Evolutionary conservation across 2,797 vertebrate species (phyloP), one percentile per base, ranked within the genome.

Genomic region (Peromyscus nudipes): DNA sequence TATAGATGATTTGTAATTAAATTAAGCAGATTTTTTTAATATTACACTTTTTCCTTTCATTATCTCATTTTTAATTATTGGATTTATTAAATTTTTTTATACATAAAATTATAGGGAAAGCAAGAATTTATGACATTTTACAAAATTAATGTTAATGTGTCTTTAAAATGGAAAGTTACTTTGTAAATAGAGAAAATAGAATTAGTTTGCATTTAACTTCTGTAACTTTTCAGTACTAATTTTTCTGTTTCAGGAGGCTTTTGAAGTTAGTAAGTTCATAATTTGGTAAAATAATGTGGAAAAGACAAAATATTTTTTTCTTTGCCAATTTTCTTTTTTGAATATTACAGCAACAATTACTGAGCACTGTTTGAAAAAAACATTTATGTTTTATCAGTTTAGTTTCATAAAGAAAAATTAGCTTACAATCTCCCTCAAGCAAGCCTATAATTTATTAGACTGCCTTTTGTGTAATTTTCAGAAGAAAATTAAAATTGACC

Each of bases 221-320:
- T 93, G 1, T 92, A 67, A 84, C 55, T 87, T 52, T 0, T 49
- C 31, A 46, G 27, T 46, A 27, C 23, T 12, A 65, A 1, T 31
- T 43, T 82, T 89, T 89, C 27, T 12, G 37, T 65, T 77, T 57
- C 69, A 23, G 34, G 62, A 62, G 16, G 2, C 21, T 91, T 89
- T 76, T 62, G 17, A 34, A 89, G 4, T 87, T 29, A 93, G 13
- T 73, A 23, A 71, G 71, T 83, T 3, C 2, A 40, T 37, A 17
- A 29, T 25, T 93, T 77, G 84, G 34, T 92, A 87, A 92, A 91
- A 84, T 31, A 73, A 21, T 69, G 40, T 17, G 4, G 2, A 83
- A 80, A 95, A 96, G 17, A 37, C 1, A 91, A 85, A 93, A 60
- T 62, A 91, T 82, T 80, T 81, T 37, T 37, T 90, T 37, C 69